phyloP scores from a whole-genome alignment of 2,888 invertebrate genomes.

The Hydraecia micacea region DNA sequence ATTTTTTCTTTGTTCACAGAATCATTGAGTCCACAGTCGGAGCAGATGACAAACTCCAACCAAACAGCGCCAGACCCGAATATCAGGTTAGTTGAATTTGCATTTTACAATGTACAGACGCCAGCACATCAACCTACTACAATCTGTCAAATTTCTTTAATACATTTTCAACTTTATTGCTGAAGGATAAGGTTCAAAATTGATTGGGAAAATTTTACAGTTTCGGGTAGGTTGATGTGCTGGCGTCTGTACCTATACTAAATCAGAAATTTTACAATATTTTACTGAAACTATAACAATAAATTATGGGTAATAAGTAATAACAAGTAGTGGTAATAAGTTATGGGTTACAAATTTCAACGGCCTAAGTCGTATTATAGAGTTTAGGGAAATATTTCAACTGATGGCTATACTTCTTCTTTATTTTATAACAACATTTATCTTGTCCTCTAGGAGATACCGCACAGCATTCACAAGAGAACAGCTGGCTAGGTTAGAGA shows the following conservation, averaged over 20 bases:
- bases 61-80: conserved; percentile 85
- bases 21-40: conserved; percentile 87
- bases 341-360: background rate
- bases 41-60: conserved; percentile 84
- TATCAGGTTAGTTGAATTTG: conserved; percentile 77
- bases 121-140: too few relatives aligned
- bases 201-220: too few relatives aligned
- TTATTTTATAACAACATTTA: background rate
- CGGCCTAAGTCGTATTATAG: background rate
- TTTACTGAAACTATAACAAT: background rate
- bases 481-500: conserved; percentile 97
- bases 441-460: conserved; percentile 92
- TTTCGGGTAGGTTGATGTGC: too few relatives aligned
- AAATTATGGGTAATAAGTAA: background rate
- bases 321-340: too few relatives aligned
- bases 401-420: background rate
- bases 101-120: too few relatives aligned
- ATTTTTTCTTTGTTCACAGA: conserved; percentile 82
- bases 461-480: conserved; percentile 99
- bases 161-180: too few relatives aligned
- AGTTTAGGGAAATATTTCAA: background rate
- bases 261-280: background rate
- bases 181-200: too few relatives aligned
- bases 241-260: background rate
- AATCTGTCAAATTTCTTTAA: too few relatives aligned